Base-by-base conservation (phyloP, 2,888 invertebrate species). In the Dryomyza anilis region DNA sequence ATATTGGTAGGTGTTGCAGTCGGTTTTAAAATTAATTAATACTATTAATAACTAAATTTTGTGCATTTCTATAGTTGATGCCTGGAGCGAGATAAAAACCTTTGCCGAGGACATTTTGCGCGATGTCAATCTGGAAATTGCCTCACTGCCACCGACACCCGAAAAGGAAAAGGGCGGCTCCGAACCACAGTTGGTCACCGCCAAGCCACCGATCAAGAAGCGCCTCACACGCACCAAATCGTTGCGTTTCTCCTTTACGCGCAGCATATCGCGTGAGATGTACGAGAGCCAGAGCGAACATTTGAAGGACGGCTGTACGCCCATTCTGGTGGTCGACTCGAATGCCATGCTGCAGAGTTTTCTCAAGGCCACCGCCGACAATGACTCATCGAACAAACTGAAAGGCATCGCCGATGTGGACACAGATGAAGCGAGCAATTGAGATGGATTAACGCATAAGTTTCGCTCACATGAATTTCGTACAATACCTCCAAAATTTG, bases 1-100 rank as follows among this genome's bases (percentile, higher is more conserved):
- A 94, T 76, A 89, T 94, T 53, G 77, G 84, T 84, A 53, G 43
- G 29, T 30, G 27, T 6, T 6, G 33, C 25, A 46, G 12, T 1
- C 1, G 33, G n/a, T 10, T 25, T 4, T 16, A 39, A 12, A 3
- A 39, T 6, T 3, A n/a, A 7, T 6, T n/a, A 39, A 7, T n/a
- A 7, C 12, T 8, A 10, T 53, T 39, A 12, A 5, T 50, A 52
- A 46, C 19, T 14, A 14, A 25, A 25, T 8, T 45, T 14, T 23
- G 30, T 25, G 39, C 6, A 23, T 19, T 10, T 5, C 10, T 67
- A 27, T 70, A 84, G 88, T 88, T 55, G 85, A 87, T 68, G 90
- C 90, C 0, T 88, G 89, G 86, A 82, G 85, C 30, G 85, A 89
- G 16, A 89, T 91, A 63, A 85, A 85, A 67, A 83, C 86, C 63